Conservation (phyloP, 2,797 vertebrate genomes). For the Tauraco hartlaubi region DNA sequence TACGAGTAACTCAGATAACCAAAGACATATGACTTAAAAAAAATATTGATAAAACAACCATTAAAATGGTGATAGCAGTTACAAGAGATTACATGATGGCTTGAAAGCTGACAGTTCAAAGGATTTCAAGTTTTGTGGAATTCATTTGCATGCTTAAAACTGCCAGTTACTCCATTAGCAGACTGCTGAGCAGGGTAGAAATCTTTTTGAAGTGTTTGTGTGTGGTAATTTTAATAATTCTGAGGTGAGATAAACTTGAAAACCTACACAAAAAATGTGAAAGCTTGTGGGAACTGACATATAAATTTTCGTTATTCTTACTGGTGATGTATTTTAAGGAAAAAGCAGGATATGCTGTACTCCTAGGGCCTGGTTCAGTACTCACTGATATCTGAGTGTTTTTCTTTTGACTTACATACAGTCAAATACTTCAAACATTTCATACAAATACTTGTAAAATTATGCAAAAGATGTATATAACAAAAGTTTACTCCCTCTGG, state of each 20-base stretch:
- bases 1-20: not conserved
- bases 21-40: not conserved
- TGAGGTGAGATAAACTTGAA: not conserved
- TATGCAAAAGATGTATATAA: not conserved
- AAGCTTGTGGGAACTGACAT: not conserved
- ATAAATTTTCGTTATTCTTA: not conserved
- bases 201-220: not conserved
- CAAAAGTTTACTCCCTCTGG: not conserved
- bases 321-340: not conserved
- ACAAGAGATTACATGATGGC: not conserved
- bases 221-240: not conserved
- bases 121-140: not conserved
- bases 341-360: not conserved
- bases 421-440: not conserved
- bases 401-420: not conserved
- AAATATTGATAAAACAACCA: not conserved
- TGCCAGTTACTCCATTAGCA: not conserved
- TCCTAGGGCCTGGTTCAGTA: not conserved
- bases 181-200: not conserved
- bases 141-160: not conserved
- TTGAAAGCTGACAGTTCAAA: conserved; percentile 14
- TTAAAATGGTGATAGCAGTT: not conserved
- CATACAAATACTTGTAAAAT: not conserved
- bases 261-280: not conserved
- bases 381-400: not conserved